phyloP scores from a whole-genome alignment of 1,140 invertebrate species.

The Drosophila asahinai region DNA sequence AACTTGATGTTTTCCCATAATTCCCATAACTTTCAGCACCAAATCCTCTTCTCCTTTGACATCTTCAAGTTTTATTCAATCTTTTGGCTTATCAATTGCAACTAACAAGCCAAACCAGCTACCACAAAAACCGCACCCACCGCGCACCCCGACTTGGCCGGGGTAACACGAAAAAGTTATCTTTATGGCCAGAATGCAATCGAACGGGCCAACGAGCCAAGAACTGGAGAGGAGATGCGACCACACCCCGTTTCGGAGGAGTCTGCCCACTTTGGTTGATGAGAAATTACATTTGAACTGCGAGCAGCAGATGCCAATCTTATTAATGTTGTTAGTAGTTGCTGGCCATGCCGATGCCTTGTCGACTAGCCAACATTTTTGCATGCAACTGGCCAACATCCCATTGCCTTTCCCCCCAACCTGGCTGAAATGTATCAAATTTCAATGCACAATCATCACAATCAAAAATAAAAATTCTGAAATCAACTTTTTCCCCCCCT shows the following conservation, averaged over 20 bases:
- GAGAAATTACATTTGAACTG: constrained; percentile 83
- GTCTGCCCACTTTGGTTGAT: constrained; percentile 78
- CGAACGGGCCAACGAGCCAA: constrained; percentile 22
- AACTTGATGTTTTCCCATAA: neutral
- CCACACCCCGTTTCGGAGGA: constrained; percentile 62
- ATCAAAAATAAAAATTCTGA: constrained; percentile 84
- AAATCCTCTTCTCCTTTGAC: constrained; percentile 1
- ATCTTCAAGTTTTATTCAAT: constrained; percentile 12
- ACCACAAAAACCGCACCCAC: constrained; percentile 54
- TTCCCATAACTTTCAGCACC: neutral
- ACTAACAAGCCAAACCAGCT: constrained; percentile 62
- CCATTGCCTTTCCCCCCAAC: constrained; percentile 16
- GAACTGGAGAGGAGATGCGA: constrained; percentile 28
- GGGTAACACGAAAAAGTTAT: constrained; percentile 49
- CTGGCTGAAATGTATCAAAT: constrained; percentile 78
- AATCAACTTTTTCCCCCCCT: constrained; percentile 64
- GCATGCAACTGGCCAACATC: constrained; percentile 62
- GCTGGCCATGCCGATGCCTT: constrained; percentile 70
- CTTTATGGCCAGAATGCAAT: constrained; percentile 70
- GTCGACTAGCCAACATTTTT: constrained; percentile 83
- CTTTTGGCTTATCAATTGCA: constrained; percentile 45
- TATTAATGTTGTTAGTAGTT: constrained; percentile 80
- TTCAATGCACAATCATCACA: constrained; percentile 84
- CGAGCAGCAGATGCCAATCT: constrained; percentile 82
- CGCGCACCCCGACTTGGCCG: constrained; percentile 25